Evolutionary conservation across 2,797 vertebrate genomes (phyloP).

Genomic region (Pipistrellus pipistrellus): DNA sequence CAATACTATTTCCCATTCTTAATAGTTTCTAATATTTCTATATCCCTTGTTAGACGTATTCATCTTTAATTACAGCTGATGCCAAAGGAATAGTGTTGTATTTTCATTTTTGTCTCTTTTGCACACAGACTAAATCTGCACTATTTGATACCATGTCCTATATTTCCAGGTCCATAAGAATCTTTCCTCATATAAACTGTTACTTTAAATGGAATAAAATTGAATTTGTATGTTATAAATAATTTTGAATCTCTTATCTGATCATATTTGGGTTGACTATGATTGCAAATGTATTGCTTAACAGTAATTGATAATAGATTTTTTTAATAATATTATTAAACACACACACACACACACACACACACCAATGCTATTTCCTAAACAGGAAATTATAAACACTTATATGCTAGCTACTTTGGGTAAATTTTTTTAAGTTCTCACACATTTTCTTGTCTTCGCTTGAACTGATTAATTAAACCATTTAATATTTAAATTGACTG

Average conservation of each 20-base stretch:
- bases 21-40: not conserved
- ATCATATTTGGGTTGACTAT: not conserved
- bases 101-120: not conserved
- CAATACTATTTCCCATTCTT: not conserved
- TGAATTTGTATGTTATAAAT: conserved; percentile 1
- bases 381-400: not conserved
- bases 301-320: not conserved
- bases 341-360: no score
- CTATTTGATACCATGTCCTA: not conserved
- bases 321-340: not conserved
- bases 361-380: not conserved
- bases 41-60: not conserved
- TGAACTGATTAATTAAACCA: conserved; percentile 23
- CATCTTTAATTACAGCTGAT: not conserved
- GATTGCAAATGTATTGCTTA: not conserved
- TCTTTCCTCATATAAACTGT: not conserved
- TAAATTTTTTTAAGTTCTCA: conserved; percentile 24
- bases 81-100: not conserved
- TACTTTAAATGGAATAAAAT: not conserved
- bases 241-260: not conserved
- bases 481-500: not conserved
- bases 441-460: not conserved
- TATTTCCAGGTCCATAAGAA: not conserved
- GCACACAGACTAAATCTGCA: not conserved
- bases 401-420: not conserved